Percentiles rank a stretch among this genome's conserved stretches.
These are phyloP conservation scores for Microdon myrmicae DNA, from an alignment of 2,888 invertebrate genomes.

Conservation along the genomic window DNA sequence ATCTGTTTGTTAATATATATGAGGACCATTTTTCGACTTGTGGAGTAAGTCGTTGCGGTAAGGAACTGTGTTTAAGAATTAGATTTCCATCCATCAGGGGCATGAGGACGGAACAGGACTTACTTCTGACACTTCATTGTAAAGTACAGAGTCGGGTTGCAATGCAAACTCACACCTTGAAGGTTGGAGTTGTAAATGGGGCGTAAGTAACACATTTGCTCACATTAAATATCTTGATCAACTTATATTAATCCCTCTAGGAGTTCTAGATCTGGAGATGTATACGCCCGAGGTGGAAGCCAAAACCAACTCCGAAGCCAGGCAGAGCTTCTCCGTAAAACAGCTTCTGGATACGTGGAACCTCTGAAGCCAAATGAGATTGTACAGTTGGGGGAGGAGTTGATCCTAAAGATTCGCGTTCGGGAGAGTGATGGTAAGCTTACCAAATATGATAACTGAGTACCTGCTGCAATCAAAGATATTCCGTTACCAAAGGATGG, in stretches of 20 bases:
- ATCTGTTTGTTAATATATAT: conserved; percentile 66
- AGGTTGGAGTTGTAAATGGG: conserved; percentile 66
- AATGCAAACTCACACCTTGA: conserved; percentile 68
- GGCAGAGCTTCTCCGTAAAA: conserved; percentile 68
- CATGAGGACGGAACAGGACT: conserved; percentile 69
- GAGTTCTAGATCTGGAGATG: conserved; percentile 62
- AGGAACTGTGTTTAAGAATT: conserved; percentile 69
- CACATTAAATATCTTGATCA: background rate
- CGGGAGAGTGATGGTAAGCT: conserved; percentile 70
- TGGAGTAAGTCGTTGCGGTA: conserved; percentile 68
- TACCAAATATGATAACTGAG: background rate
- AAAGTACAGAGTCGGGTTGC: conserved; percentile 69
- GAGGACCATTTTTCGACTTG: conserved; percentile 69
- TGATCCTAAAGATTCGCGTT: conserved; percentile 69
- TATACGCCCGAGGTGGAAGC: conserved; percentile 69
- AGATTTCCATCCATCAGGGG: conserved; percentile 70
- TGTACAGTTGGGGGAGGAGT: conserved; percentile 71
- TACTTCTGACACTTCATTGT: conserved; percentile 70
- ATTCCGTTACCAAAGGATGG: conserved; percentile 60
- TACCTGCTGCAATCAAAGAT: background rate
- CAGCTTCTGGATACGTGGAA: conserved; percentile 68
- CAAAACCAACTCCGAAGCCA: conserved; percentile 70
- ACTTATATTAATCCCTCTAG: conserved; percentile 51
- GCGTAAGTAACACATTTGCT: conserved; percentile 59
- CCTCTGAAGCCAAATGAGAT: conserved; percentile 68